phyloP scores from a whole-genome alignment of 2,113 vertebrate genomes.

The Sinocyclocheilus maitianheensis region DNA sequence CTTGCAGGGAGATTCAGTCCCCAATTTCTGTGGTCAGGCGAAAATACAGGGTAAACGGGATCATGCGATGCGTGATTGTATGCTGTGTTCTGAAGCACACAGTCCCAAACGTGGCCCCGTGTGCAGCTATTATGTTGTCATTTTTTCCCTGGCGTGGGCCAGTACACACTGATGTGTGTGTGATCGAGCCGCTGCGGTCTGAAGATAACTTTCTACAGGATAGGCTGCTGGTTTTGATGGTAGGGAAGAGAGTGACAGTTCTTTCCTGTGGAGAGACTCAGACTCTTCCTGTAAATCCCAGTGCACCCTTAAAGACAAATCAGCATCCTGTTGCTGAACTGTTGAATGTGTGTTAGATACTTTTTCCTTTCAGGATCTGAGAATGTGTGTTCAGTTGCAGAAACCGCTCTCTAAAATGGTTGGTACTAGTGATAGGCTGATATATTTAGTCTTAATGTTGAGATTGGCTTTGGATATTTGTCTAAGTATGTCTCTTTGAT shows the following conservation, averaged over 20 bases:
- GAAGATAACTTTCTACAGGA: constrained; percentile 55
- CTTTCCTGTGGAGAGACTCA: constrained; percentile 45
- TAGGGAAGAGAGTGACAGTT: constrained; percentile 14
- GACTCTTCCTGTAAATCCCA: constrained; percentile 40
- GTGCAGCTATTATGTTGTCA: constrained; percentile 41
- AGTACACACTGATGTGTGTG: constrained; percentile 52
- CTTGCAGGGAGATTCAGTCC: background rate
- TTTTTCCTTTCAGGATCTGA: background rate
- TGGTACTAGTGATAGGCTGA: background rate
- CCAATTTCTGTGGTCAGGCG: constrained; percentile 3
- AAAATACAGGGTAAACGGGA: constrained; percentile 32
- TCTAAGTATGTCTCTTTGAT: background rate
- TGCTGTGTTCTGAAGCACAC: background rate
- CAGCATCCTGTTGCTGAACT: constrained; percentile 18
- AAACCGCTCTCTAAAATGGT: background rate
- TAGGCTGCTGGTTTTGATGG: constrained; percentile 43
- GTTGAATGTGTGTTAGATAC: constrained; percentile 13
- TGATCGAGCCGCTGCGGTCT: background rate
- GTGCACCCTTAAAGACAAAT: constrained; percentile 20
- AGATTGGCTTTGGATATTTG: background rate
- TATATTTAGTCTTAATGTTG: background rate
- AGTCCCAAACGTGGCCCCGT: background rate
- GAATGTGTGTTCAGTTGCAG: background rate
- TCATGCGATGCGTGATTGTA: constrained; percentile 37
- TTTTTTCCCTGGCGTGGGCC: constrained; percentile 26